Evolutionary conservation across 1,140 invertebrate genomes (phyloP).

Genomic region (Drosophila pseudoananassae): DNA sequence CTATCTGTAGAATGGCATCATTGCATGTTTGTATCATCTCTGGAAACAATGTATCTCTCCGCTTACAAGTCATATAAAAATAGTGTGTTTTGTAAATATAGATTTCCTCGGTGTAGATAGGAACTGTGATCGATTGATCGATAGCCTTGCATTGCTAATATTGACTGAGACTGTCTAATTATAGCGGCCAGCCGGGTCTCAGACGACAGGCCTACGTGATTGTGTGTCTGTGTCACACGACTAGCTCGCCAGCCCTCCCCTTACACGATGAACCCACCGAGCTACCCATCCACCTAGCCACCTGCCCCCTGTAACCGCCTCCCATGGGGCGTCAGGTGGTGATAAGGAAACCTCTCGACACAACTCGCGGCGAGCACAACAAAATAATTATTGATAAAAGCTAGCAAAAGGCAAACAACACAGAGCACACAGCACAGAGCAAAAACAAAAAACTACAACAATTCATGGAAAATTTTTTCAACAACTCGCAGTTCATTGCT

Average conservation of each 20-base stretch:
- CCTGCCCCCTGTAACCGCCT: neutral
- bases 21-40: neutral
- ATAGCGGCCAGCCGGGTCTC: conserved; percentile 47
- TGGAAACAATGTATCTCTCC: neutral
- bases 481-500: conserved; percentile 76
- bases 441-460: conserved; percentile 57
- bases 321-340: conserved; percentile 45
- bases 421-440: conserved; percentile 23
- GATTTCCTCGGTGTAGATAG: conserved; percentile 15
- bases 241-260: conserved; percentile 32
- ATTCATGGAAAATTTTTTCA: conserved; percentile 81
- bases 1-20: too few relatives aligned
- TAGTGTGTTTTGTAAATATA: neutral
- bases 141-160: conserved; percentile 43
- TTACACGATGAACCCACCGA: conserved; percentile 12
- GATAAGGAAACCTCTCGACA: conserved; percentile 66
- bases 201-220: conserved; percentile 63
- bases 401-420: conserved; percentile 62
- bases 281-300: neutral
- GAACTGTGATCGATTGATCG: conserved; percentile 13
- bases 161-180: conserved; percentile 61
- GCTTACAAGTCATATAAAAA: neutral
- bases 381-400: conserved; percentile 83
- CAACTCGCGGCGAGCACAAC: conserved; percentile 70
- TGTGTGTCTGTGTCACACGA: conserved; percentile 78